phyloP scores from a whole-genome alignment of 2,113 vertebrate genomes.

The Pholis gunnellus region DNA sequence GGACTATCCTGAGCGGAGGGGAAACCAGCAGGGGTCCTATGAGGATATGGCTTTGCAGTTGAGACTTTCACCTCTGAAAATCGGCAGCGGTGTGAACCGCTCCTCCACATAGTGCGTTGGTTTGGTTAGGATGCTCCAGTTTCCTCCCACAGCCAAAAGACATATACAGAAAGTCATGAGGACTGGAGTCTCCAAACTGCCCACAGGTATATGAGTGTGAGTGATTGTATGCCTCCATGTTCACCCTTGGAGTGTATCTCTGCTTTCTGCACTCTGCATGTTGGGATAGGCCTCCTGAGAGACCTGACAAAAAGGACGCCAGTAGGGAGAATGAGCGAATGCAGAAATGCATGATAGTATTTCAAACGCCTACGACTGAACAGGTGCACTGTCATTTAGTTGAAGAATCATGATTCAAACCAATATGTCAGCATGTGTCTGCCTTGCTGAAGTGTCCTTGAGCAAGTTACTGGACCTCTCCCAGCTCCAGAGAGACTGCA shows the following conservation, averaged over 20 bases:
- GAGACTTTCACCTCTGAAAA: constrained; percentile 17
- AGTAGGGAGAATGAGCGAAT: constrained; percentile 19
- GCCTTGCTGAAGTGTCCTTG: constrained; percentile 46
- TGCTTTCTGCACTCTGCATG: constrained; percentile 17
- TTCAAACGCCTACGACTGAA: constrained; percentile 34
- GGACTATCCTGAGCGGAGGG: constrained; percentile 12
- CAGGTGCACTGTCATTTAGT: not conserved
- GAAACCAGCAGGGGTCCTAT: not conserved
- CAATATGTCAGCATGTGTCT: constrained; percentile 37
- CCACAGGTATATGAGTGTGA: constrained; percentile 55
- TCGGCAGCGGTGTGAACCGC: not conserved
- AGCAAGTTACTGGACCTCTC: constrained; percentile 21
- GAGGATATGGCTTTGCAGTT: not conserved
- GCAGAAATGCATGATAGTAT: constrained; percentile 30
- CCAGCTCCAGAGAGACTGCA: constrained; percentile 16
- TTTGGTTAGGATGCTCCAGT: constrained; percentile 35
- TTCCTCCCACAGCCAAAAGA: constrained; percentile 50
- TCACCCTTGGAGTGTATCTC: constrained; percentile 22
- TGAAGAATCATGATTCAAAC: constrained; percentile 37
- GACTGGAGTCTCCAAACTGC: constrained; percentile 50
- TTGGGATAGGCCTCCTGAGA: constrained; percentile 30
- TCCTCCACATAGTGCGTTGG: constrained; percentile 22
- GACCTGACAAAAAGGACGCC: constrained; percentile 31
- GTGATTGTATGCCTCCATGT: constrained; percentile 36
- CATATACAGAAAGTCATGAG: constrained; percentile 37